phyloP scores from a whole-genome alignment of 1,140 invertebrate species.

The Euwallacea similis region DNA sequence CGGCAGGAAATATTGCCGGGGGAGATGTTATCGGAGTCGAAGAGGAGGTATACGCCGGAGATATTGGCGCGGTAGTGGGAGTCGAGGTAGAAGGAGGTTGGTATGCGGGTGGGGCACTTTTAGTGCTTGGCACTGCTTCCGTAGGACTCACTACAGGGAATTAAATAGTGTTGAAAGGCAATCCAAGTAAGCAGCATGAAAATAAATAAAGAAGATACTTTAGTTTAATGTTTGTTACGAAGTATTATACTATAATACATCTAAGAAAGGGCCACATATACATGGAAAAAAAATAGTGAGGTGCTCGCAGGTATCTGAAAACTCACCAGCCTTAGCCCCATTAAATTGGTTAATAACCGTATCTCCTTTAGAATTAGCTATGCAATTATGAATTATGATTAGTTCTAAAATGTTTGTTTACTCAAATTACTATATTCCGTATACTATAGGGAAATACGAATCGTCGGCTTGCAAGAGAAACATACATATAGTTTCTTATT shows the following conservation, averaged over 20 bases:
- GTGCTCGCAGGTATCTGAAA: neutral
- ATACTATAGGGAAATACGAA: no score
- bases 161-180: neutral
- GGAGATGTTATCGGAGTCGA: slow-evolving; percentile 60
- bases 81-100: slow-evolving; percentile 52
- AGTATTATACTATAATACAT: no score
- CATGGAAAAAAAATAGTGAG: no score
- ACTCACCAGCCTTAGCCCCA: slow-evolving; percentile 54
- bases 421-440: no score
- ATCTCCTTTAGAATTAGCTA: slow-evolving; percentile 1
- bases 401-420: no score
- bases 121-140: slow-evolving; percentile 19
- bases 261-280: neutral
- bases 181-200: slow-evolving; percentile 25
- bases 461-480: no score
- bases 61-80: slow-evolving; percentile 42
- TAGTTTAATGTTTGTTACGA: no score
- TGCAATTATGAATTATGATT: neutral
- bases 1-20: slow-evolving; percentile 58
- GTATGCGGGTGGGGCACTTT: slow-evolving; percentile 19
- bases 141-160: slow-evolving; percentile 26
- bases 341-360: slow-evolving; percentile 44
- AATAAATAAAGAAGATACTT: slow-evolving; percentile 8
- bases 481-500: no score
- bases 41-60: slow-evolving; percentile 43